Evolutionary conservation across 2,797 vertebrate genomes (phyloP).

Genomic region (Lateolabrax maculatus): DNA sequence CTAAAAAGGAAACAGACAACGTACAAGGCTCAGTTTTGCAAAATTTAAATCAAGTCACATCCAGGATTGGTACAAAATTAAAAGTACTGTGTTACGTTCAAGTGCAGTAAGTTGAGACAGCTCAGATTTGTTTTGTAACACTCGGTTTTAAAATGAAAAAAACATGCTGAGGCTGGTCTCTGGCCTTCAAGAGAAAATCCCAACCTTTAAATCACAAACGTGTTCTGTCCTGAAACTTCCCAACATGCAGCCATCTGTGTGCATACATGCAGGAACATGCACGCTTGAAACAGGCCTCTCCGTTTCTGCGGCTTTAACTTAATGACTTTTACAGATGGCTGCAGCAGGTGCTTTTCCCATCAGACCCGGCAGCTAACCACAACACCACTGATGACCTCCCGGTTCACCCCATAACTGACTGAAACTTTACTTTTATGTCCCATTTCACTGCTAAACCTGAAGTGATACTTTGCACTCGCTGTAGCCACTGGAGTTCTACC

Average conservation of each 20-base stretch:
- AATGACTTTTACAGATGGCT: conserved; percentile 72
- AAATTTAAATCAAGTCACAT: not conserved
- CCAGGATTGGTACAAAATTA: not conserved
- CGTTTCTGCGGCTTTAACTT: conserved; percentile 45
- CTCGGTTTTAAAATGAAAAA: conserved; percentile 25
- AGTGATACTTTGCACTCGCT: conserved; percentile 25
- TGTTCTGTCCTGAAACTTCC: conserved; percentile 65
- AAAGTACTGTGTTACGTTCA: conserved; percentile 23
- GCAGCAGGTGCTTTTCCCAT: conserved; percentile 79
- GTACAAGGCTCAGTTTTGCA: not conserved
- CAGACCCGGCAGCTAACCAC: conserved; percentile 38
- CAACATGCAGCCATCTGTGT: conserved; percentile 26
- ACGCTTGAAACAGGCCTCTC: conserved; percentile 39
- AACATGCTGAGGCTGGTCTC: conserved; percentile 60
- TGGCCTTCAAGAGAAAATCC: conserved; percentile 55
- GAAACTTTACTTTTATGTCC: conserved; percentile 56
- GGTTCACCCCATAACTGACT: conserved; percentile 50
- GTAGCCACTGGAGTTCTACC: conserved; percentile 9
- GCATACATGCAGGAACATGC: conserved; percentile 63
- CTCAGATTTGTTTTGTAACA: not conserved
- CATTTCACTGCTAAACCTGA: conserved; percentile 36
- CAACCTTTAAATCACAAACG: conserved; percentile 50
- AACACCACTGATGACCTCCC: conserved; percentile 36
- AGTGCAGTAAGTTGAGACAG: not conserved
- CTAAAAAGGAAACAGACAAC: conserved; percentile 78